A percentile compares a stretch with the other conserved stretches of the same genome.
Evolutionary conservation across 1,140 invertebrate genomes (phyloP).

Genomic region (Stenopsyche tienmushanensis): DNA sequence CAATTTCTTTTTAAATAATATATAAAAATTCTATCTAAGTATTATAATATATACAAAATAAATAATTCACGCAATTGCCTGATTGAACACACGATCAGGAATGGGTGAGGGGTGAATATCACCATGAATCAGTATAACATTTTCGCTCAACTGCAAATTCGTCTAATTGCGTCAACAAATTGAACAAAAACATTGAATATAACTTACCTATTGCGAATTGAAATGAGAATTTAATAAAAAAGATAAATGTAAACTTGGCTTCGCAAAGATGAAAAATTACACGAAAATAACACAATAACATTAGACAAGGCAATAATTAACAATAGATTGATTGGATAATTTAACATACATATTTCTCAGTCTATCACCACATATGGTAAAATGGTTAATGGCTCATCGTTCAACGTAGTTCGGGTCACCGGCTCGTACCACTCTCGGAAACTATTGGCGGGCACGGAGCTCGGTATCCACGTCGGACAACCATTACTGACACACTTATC

Average conservation of each 20-base stretch:
- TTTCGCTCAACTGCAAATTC: too few relatives aligned
- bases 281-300: conserved; percentile 21
- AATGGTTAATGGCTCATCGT: conserved; percentile 72
- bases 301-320: conserved; percentile 29
- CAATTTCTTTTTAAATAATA: too few relatives aligned
- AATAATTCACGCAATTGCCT: too few relatives aligned
- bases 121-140: too few relatives aligned
- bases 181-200: too few relatives aligned
- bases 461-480: conserved; percentile 42
- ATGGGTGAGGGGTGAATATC: too few relatives aligned
- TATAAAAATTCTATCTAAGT: too few relatives aligned
- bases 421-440: conserved; percentile 86
- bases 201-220: too few relatives aligned
- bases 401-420: conserved; percentile 65
- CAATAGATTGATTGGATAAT: conserved; percentile 21
- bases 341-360: conserved; percentile 51
- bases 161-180: too few relatives aligned
- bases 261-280: neutral
- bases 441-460: conserved; percentile 31
- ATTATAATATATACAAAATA: too few relatives aligned
- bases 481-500: conserved; percentile 43
- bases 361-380: conserved; percentile 92
- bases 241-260: neutral
- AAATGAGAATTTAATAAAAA: too few relatives aligned
- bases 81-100: too few relatives aligned